Evolutionary conservation across 2,113 vertebrate species (phyloP), one percentile per base, ranked within the genome.

Genomic region (Brachyhypopomus gauderio): DNA sequence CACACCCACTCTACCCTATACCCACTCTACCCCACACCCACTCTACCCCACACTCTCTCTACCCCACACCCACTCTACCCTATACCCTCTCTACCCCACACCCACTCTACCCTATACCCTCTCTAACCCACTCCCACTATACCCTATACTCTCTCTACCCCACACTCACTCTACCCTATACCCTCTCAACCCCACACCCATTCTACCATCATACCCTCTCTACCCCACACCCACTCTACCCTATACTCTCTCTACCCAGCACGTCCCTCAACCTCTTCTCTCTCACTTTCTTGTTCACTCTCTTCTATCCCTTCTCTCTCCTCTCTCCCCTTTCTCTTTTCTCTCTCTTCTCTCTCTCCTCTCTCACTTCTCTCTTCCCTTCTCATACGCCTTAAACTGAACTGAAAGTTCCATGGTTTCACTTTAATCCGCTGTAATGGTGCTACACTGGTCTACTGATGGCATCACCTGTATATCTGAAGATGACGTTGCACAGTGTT

Each of bases 331-430:
- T 52, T 14, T 52, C 9, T 52, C 30, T 20, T 9, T 30, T 45
- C 27, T 20, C 20, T 22, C 66, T 27, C 12, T 17, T 23, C 3
- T 19, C 11, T 56, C 52, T 59, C 17, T 11, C 8, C 60, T 1
- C 52, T 16, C 30, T 34, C 19, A n/a, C n/a, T n/a, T n/a, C n/a
- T n/a, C n/a, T n/a, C n/a, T n/a, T 22, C 8, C 36, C 7, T 30
- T 23, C 2, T 11, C 38, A 41, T 38, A 70, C 6, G 4, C 36
- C 25, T 77, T 64, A 45, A 64, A 48, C 38, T 17, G 17, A 77
- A 64, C 58, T 36, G 25, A 77, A 77, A 34, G 59, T 63, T 66
- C 63, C 60, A 77, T 22, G 41, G 16, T 38, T 62, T 20, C 20
- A 0, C 27, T 20, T 20, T 34, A 75, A 11, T 75, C 12, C 60